A percentile compares a stretch with the other conserved stretches of the same genome.
Evolutionary conservation across 2,888 invertebrate species (phyloP).

Genomic region (Acleris sparsana): DNA sequence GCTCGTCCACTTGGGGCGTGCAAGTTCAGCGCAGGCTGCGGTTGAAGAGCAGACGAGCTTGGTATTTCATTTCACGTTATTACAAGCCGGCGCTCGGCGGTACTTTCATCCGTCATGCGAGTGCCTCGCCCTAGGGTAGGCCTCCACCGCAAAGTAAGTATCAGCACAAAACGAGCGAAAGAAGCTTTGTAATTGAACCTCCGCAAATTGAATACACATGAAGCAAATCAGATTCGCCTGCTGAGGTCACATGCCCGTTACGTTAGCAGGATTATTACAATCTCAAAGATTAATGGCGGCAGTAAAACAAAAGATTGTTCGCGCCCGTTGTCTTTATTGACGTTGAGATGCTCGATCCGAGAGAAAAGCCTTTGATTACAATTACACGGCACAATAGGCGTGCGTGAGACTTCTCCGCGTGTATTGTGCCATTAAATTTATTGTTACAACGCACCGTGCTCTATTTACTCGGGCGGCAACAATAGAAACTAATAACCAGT

Average conservation of each 20-base stretch:
- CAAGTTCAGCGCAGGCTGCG: conserved; percentile 54
- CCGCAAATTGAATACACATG: conserved; percentile 43
- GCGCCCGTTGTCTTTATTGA: conserved; percentile 59
- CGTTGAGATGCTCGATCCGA: conserved; percentile 60
- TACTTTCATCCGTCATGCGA: conserved; percentile 72
- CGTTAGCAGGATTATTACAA: conserved; percentile 18
- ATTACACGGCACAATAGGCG: conserved; percentile 71
- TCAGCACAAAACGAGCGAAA: conserved; percentile 49
- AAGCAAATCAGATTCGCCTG: conserved; percentile 26
- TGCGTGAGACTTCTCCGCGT: conserved; percentile 72
- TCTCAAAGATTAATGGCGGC: conserved; percentile 14
- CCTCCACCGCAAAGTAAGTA: conserved; percentile 61
- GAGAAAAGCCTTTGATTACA: conserved; percentile 73
- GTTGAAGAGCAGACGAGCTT: conserved; percentile 62
- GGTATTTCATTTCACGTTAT: conserved; percentile 73
- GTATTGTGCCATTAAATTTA: conserved; percentile 70
- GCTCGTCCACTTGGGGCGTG: conserved; percentile 50
- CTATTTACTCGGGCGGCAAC: conserved; percentile 74
- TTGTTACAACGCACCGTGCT: conserved; percentile 73
- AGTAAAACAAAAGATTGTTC: conserved; percentile 41
- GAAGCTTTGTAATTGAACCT: conserved; percentile 38
- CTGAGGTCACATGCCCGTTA: conserved; percentile 20
- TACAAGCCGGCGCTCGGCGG: conserved; percentile 60
- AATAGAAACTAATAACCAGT: conserved; percentile 78
- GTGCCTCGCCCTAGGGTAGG: conserved; percentile 53